Conservation (phyloP, 2,797 vertebrate genomes). For the Arrhamphus sclerolepis region DNA sequence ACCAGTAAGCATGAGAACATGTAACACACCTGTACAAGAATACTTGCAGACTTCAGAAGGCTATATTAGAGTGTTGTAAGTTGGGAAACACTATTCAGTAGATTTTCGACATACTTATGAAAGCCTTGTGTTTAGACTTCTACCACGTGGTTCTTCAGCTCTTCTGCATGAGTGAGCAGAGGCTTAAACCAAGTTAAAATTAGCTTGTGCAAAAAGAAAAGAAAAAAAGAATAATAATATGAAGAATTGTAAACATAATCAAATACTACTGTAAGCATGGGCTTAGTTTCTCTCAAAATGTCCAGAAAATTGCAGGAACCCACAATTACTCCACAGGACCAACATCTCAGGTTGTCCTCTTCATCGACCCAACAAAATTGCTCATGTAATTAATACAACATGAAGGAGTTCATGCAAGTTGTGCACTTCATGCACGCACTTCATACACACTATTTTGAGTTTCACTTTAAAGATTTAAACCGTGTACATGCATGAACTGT, state of each 20-base stretch:
- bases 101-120: neutral
- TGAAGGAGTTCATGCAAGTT: neutral
- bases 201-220: neutral
- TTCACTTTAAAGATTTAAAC: no score
- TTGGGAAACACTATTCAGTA: no score
- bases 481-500: no score
- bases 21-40: no score
- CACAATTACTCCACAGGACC: neutral
- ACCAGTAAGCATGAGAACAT: no score
- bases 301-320: neutral
- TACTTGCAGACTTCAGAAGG: no score
- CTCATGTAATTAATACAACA: neutral
- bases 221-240: no score
- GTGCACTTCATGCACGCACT: neutral
- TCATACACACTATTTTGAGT: neutral
- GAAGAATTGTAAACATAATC: neutral
- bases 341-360: neutral
- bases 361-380: no score
- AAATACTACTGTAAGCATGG: neutral
- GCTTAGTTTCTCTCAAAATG: neutral
- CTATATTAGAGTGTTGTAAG: no score
- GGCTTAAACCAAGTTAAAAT: neutral
- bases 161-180: neutral
- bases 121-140: neutral
- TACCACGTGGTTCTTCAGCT: neutral